Evolutionary conservation across 2,797 vertebrate genomes (phyloP).

Genomic region (Clarias pachynema): DNA sequence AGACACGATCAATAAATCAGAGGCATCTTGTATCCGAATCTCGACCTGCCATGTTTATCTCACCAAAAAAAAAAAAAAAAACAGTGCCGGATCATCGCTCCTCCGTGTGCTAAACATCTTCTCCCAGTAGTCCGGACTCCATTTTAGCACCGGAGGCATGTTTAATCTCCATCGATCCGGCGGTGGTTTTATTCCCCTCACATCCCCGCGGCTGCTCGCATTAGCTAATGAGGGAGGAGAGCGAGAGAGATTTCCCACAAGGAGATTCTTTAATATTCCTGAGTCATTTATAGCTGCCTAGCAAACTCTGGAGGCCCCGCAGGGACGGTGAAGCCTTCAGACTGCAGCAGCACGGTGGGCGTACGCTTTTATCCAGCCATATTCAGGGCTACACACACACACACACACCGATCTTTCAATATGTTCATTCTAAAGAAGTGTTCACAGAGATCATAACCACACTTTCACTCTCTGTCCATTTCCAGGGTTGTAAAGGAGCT

Average conservation of each 20-base stretch:
- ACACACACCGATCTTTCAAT: not conserved
- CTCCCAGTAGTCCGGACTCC: not conserved
- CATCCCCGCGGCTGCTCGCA: conserved; percentile 51
- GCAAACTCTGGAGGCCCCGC: conserved; percentile 26
- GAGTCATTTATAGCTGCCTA: conserved; percentile 45
- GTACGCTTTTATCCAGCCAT: not conserved
- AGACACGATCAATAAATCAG: conserved; percentile 21
- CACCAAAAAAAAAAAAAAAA: not conserved
- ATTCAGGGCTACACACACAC: not conserved
- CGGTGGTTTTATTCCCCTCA: conserved; percentile 54
- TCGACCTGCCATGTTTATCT: conserved; percentile 28
- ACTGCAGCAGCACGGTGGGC: conserved; percentile 39
- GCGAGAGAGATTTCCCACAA: conserved; percentile 49
- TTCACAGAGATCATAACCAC: not conserved
- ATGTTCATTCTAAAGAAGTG: not conserved
- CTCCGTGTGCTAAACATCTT: not conserved
- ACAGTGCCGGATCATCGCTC: not conserved
- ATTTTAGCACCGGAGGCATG: conserved; percentile 16
- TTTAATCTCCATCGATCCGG: conserved; percentile 32
- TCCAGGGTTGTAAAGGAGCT: conserved; percentile 73
- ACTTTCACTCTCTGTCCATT: conserved; percentile 1
- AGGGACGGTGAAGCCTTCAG: conserved; percentile 27
- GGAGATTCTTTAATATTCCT: conserved; percentile 52
- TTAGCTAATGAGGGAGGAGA: conserved; percentile 57
- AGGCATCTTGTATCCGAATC: conserved; percentile 9